A percentile compares a stretch with the other conserved stretches of the same genome.
Evolutionary conservation across 2,888 invertebrate species (phyloP).

Genomic region (Nebria brevicollis): DNA sequence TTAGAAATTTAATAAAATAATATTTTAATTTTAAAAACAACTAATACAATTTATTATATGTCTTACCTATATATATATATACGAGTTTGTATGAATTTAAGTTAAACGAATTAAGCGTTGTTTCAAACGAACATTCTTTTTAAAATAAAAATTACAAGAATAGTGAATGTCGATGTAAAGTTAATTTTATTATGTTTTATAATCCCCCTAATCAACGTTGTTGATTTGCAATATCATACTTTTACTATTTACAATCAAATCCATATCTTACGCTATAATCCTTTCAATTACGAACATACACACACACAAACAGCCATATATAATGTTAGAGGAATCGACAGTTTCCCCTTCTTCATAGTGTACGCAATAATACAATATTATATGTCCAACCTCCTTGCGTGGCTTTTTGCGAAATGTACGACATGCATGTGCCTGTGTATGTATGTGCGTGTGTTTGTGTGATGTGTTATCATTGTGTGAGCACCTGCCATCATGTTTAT

Average conservation of each 20-base stretch:
- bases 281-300: not conserved
- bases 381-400: not conserved
- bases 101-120: too few species aligned
- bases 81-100: too few species aligned
- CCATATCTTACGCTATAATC: not conserved
- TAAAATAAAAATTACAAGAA: not conserved
- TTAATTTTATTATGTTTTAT: not conserved
- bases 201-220: not conserved
- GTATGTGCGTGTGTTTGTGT: not conserved
- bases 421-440: not conserved
- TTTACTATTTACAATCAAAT: slow-evolving; percentile 1
- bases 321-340: not conserved
- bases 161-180: not conserved
- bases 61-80: too few species aligned
- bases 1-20: too few species aligned
- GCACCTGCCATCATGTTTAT: slow-evolving; percentile 16
- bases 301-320: not conserved
- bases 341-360: not conserved
- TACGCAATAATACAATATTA: not conserved
- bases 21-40: too few species aligned
- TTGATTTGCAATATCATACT: not conserved
- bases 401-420: not conserved
- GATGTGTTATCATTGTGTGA: not conserved
- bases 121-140: too few species aligned
- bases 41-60: too few species aligned